phyloP scores from a whole-genome alignment of 2,797 vertebrate species.

The Propithecus perrieri region DNA sequence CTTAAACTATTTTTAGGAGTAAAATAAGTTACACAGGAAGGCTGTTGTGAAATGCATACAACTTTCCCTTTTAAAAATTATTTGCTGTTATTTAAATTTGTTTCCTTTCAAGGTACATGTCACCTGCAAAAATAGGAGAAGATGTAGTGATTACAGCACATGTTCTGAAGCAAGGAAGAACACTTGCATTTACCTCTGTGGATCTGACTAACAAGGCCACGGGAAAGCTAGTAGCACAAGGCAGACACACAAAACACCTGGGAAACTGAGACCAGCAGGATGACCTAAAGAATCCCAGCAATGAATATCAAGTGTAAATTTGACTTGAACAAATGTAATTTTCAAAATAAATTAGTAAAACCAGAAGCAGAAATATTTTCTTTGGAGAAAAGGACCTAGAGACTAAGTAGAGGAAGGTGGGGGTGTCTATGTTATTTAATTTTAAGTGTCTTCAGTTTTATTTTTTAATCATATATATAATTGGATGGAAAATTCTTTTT shows the following conservation, averaged over 20 bases:
- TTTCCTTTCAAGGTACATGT: conserved; percentile 92
- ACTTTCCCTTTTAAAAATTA: not conserved
- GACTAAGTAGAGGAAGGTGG: too few species aligned
- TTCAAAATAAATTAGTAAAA: conserved; percentile 50
- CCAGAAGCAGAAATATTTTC: not conserved
- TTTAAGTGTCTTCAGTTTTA: not conserved
- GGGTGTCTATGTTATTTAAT: not conserved
- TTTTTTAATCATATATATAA: not conserved
- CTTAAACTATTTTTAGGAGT: not conserved
- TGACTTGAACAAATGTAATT: not conserved
- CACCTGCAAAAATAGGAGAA: conserved; percentile 95
- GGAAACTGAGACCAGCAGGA: conserved; percentile 81
- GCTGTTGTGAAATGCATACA: not conserved
- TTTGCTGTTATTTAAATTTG: conserved; percentile 47
- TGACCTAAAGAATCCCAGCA: not conserved
- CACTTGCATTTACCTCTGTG: conserved; percentile 93
- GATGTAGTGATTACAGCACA: conserved; percentile 95
- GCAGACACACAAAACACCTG: conserved; percentile 95
- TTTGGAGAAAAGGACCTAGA: not conserved
- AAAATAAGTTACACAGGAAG: not conserved
- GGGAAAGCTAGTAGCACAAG: conserved; percentile 95
- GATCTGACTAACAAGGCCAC: conserved; percentile 94
- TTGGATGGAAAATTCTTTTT: not conserved
- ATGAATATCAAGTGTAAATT: not conserved
- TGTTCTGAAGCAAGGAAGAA: conserved; percentile 94